A percentile compares a stretch with the other conserved stretches of the same genome.
Evolutionary conservation across 2,113 vertebrate genomes (phyloP).

Genomic region (Odocoileus hemionus): DNA sequence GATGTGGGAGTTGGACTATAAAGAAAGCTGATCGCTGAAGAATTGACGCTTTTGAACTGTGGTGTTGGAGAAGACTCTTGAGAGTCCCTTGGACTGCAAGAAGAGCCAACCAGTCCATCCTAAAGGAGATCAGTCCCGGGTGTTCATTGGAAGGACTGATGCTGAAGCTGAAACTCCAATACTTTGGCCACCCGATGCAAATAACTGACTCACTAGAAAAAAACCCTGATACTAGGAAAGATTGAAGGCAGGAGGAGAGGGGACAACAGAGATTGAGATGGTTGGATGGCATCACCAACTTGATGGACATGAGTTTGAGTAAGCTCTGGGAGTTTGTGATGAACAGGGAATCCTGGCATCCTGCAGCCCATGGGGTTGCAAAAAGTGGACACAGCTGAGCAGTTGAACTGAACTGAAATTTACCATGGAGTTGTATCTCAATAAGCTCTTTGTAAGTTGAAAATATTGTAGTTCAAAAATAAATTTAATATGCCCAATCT

Average conservation of each 20-base stretch:
- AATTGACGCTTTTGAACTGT: neutral
- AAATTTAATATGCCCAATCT: neutral
- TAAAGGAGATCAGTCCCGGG: neutral
- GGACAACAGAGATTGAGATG: neutral
- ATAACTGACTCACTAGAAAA: neutral
- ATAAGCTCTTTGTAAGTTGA: neutral
- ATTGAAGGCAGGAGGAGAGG: neutral
- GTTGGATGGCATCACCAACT: neutral
- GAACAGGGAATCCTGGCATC: accelerated
- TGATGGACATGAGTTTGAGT: neutral
- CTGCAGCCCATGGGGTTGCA: neutral
- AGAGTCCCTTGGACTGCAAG: neutral
- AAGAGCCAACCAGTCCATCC: neutral
- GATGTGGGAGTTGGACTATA: neutral
- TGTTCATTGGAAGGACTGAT: neutral
- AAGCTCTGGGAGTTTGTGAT: neutral
- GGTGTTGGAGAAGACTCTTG: neutral
- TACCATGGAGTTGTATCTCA: neutral
- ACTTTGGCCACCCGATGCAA: neutral
- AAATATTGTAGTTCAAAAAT: neutral
- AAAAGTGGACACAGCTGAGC: neutral
- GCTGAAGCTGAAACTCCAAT: neutral
- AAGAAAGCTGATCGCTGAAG: neutral
- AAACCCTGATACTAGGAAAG: neutral
- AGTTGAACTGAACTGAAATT: neutral